These are phyloP conservation scores for Xylocampa areola DNA, from an alignment of 2,888 invertebrate genomes.

Conservation along the genomic window DNA sequence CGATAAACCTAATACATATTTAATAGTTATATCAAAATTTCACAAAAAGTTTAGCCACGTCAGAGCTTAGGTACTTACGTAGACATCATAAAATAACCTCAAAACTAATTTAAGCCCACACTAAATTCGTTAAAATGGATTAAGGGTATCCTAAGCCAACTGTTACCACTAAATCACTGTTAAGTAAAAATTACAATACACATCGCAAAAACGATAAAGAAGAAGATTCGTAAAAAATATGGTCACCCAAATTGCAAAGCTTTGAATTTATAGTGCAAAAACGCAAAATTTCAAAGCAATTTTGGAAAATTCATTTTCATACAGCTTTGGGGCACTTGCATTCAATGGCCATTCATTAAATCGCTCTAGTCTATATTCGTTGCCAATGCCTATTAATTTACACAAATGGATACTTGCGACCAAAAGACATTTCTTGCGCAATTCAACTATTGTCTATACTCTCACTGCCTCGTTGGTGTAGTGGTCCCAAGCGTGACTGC, in stretches of 20 bases:
- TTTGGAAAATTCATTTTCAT: slow-evolving; percentile 17
- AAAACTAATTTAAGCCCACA: slow-evolving; percentile 28
- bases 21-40: background rate
- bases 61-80: slow-evolving; percentile 1
- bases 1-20: no score
- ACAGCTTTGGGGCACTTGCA: slow-evolving; percentile 11
- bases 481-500: no score
- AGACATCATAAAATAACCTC: slow-evolving; percentile 15
- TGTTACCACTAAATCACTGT: slow-evolving; percentile 22
- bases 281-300: slow-evolving; percentile 4
- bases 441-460: background rate
- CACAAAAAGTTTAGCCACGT: background rate
- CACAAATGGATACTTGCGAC: background rate
- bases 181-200: slow-evolving; percentile 35
- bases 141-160: slow-evolving; percentile 26
- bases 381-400: background rate
- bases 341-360: background rate
- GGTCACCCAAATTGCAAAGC: slow-evolving; percentile 20
- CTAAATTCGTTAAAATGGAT: slow-evolving; percentile 33
- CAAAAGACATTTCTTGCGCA: background rate
- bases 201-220: slow-evolving; percentile 23
- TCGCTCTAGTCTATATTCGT: background rate
- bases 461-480: no score
- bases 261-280: slow-evolving; percentile 12
- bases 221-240: slow-evolving; percentile 33